Base-by-base conservation (phyloP, 2,797 vertebrate species). In the Chelidonichthys spinosus region DNA sequence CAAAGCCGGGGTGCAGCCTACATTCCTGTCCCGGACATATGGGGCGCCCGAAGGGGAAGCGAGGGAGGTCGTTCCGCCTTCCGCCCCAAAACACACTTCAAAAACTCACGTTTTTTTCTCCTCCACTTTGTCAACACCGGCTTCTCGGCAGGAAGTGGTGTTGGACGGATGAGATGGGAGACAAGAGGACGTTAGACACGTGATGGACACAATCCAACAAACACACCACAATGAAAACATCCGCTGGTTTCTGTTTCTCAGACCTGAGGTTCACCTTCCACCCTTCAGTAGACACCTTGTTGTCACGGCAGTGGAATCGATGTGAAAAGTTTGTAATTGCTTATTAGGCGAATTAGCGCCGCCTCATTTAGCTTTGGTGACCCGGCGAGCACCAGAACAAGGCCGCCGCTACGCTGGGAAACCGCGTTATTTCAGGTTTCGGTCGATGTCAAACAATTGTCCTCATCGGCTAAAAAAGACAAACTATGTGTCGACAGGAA, bases 21-120 rank as follows among this genome's bases (percentile, higher is more conserved):
- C 78, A 85, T 15, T 55, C 64, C 69, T 14, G 33, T 50, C 53
- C 72, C 69, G 32, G 67, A 70, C 90, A 92, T 88, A 91, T 86
- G 91, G 92, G 80, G 40, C 42, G 63, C 81, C 90, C 90, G 0
- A 69, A 83, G 84, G 90, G 89, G 74, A 85, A 81, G 81, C 33
- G 87, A 77, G 43, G 67, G 39, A 78, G 56, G 78, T 52, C 59
- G 37, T 47, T 61, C 58, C 82, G 83, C 85, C 76, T 25, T 52
- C 43, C 6, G 43, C 60, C 61, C n/a, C 69, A 39, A 42, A 42
- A 42, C 25, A 8, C 11, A 47, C 62, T 47, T 7, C 15, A 50
- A 56, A 37, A 72, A 90, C 79, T 78, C 84, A 78, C 81, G 64
- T 33, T 33, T 47, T 42, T 61, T 17, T 35, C 33, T 44, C 25